A percentile compares a stretch with the other conserved stretches of the same genome.
Conservation (phyloP, 2,888 invertebrate genomes). For the Troglohyphantes excavatus region DNA sequence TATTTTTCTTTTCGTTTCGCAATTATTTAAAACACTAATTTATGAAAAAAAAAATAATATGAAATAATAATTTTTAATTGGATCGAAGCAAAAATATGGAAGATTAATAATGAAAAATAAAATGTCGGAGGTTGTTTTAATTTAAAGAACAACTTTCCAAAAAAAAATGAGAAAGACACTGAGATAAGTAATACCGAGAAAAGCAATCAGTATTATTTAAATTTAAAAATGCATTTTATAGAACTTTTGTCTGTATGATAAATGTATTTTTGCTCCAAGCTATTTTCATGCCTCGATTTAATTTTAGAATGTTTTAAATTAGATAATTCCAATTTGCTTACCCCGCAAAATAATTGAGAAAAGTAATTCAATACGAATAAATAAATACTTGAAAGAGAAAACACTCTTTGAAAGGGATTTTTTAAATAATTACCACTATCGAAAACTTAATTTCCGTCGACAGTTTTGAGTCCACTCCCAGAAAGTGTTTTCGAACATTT, state of each 20-base stretch:
- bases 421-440: slow-evolving; percentile 17
- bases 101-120: no score
- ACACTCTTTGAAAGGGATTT: not conserved
- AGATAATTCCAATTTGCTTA: not conserved
- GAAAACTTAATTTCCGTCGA: slow-evolving; percentile 47
- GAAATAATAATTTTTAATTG: no score
- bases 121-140: no score
- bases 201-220: no score
- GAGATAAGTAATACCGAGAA: no score
- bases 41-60: no score
- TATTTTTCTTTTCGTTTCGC: no score
- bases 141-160: no score
- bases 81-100: no score
- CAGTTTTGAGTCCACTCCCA: slow-evolving; percentile 11
- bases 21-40: no score
- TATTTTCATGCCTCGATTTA: not conserved
- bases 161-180: no score
- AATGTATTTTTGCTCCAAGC: not conserved
- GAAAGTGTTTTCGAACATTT: slow-evolving; percentile 13
- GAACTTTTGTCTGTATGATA: not conserved
- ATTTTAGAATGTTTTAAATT: not conserved
- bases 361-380: not conserved
- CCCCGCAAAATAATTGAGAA: slow-evolving; percentile 8
- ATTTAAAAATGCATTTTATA: no score
- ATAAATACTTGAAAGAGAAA: not conserved